Percentiles rank a stretch among this genome's conserved stretches.
Evolutionary conservation across 2,797 vertebrate species (phyloP).

Genomic region (Chiloscyllium punctatum): DNA sequence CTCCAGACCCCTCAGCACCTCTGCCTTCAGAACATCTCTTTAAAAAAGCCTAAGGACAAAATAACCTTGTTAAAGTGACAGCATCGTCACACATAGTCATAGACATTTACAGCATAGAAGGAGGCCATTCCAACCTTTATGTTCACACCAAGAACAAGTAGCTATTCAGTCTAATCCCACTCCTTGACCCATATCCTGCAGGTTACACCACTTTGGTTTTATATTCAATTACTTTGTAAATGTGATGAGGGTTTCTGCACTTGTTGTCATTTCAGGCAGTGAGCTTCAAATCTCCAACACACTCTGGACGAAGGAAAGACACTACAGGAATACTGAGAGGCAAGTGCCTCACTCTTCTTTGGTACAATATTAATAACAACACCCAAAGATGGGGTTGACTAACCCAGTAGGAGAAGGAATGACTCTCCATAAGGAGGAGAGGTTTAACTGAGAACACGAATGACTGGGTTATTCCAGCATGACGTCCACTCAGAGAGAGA

Average conservation of each 20-base stretch:
- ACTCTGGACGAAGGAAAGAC: neutral
- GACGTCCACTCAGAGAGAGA: neutral
- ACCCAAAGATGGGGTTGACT: neutral
- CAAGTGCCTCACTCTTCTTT: neutral
- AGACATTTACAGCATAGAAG: neutral
- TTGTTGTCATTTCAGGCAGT: neutral
- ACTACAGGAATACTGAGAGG: neutral
- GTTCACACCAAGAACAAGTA: neutral
- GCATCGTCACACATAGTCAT: no score
- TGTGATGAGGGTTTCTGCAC: no score
- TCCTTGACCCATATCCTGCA: neutral
- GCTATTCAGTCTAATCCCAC: neutral
- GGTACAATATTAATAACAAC: neutral
- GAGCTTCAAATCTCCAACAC: neutral
- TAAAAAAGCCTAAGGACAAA: no score
- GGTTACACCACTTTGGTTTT: neutral
- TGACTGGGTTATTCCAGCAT: neutral
- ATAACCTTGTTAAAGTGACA: no score
- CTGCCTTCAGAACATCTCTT: no score
- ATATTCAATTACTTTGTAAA: neutral
- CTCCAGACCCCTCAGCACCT: no score
- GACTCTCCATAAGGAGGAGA: neutral
- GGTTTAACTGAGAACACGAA: neutral
- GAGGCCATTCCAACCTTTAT: neutral
- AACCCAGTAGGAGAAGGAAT: neutral